Evolutionary conservation across 2,797 vertebrate species (phyloP).

Genomic region (Sylvilagus floridanus): DNA sequence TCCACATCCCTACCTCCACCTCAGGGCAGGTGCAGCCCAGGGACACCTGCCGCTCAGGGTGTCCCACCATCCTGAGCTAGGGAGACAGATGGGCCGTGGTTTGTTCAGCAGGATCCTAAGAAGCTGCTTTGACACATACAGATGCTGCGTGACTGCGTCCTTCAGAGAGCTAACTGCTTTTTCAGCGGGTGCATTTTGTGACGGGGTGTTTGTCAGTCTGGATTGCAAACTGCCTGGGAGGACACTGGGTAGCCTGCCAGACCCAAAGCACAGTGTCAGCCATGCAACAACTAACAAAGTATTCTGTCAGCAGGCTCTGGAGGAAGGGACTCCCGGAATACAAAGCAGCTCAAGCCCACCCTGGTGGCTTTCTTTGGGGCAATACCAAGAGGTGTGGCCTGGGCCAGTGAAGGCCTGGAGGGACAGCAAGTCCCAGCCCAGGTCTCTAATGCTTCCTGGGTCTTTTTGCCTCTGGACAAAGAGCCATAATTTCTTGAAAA

Average conservation of each 20-base stretch:
- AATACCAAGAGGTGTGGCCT: background rate
- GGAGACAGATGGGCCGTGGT: background rate
- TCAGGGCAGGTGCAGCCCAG: accelerated
- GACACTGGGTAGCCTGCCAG: background rate
- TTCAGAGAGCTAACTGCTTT: background rate
- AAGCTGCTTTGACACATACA: background rate
- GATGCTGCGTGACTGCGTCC: background rate
- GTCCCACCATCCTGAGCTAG: background rate
- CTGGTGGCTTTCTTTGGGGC: background rate
- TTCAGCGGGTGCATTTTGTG: slow-evolving; percentile 16
- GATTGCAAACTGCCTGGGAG: background rate
- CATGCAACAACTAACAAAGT: background rate
- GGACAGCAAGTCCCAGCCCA: accelerated
- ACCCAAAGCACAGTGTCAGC: slow-evolving; percentile 31
- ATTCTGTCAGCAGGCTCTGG: background rate
- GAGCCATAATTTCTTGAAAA: background rate
- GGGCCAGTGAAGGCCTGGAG: background rate
- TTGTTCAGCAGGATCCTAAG: background rate
- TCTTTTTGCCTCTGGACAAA: background rate
- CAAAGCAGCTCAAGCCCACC: background rate
- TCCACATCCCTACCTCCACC: too few species aligned
- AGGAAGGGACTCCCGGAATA: background rate
- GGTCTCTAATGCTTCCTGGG: background rate
- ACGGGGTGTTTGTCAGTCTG: slow-evolving; percentile 53
- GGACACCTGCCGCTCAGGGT: accelerated